Percentiles rank a stretch among this genome's conserved stretches.
These are phyloP conservation scores for Cyprinus carpio DNA, from an alignment of 2,113 vertebrate species.

Conservation along the genomic window DNA sequence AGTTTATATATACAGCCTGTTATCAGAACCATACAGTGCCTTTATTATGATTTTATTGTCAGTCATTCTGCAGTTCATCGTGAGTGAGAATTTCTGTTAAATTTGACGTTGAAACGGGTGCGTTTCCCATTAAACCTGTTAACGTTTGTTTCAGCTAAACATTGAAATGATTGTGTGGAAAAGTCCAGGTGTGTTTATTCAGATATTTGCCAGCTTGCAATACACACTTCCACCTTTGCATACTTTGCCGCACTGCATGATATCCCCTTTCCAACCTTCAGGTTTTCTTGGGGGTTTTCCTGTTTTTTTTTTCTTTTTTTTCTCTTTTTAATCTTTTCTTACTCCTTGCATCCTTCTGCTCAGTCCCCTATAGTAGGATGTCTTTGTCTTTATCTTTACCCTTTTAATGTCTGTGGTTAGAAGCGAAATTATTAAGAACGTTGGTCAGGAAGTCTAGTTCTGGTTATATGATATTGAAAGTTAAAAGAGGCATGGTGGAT, in stretches of 20 bases:
- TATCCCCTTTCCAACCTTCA: slow-evolving; percentile 15
- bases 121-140: not conserved
- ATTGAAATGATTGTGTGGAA: slow-evolving; percentile 61
- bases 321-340: not conserved
- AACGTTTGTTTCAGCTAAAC: slow-evolving; percentile 56
- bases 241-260: not conserved
- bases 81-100: not conserved
- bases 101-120: not conserved
- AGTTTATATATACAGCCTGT: not conserved
- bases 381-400: not conserved
- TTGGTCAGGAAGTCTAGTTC: not conserved
- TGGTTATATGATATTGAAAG: not conserved
- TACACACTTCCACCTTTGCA: not conserved
- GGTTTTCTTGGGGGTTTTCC: not conserved
- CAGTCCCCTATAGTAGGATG: not conserved
- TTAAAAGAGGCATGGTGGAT: not conserved
- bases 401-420: not conserved
- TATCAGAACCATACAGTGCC: not conserved
- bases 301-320: not conserved
- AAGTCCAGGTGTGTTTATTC: slow-evolving; percentile 56
- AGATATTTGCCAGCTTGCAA: not conserved
- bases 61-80: not conserved
- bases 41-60: not conserved
- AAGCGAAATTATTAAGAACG: not conserved
- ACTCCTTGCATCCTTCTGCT: not conserved